Evolutionary conservation across 2,888 invertebrate genomes (phyloP).

Genomic region (Melitaea athalia): DNA sequence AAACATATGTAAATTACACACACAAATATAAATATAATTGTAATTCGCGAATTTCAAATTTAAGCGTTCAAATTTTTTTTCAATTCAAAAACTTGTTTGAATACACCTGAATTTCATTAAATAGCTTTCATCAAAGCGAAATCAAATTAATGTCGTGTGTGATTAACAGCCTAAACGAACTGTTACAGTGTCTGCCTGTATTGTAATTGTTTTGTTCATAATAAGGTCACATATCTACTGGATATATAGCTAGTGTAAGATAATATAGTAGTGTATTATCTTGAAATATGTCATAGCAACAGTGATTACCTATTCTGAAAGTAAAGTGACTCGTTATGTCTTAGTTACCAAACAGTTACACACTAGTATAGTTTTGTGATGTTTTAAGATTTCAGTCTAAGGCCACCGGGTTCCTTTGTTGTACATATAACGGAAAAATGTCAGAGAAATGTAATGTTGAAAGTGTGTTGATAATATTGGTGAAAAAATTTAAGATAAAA

Average conservation of each 20-base stretch:
- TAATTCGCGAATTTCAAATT: not conserved
- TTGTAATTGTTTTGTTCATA: constrained; percentile 55
- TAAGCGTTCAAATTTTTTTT: constrained; percentile 1
- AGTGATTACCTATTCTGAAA: not conserved
- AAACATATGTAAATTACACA: not conserved
- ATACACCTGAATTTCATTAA: constrained; percentile 26
- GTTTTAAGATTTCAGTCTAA: no score
- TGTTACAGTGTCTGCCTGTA: constrained; percentile 34
- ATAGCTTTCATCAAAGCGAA: constrained; percentile 32
- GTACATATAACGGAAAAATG: no score
- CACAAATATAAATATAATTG: not conserved
- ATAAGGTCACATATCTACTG: constrained; percentile 41
- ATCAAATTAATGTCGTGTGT: constrained; percentile 37
- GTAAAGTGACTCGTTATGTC: no score
- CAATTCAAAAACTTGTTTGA: not conserved
- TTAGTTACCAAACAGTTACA: no score
- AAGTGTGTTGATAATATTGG: no score
- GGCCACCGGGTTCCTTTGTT: no score
- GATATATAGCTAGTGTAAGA: not conserved
- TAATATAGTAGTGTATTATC: not conserved
- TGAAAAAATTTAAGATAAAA: no score
- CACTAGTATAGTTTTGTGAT: no score
- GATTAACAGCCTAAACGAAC: constrained; percentile 38
- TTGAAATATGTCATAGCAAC: not conserved
- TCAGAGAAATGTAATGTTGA: no score